A percentile compares a stretch with the other conserved stretches of the same genome.
These are phyloP conservation scores for Cyprinodon brontotheroides DNA, from an alignment of 2,113 vertebrate species.

Conservation along the genomic window DNA sequence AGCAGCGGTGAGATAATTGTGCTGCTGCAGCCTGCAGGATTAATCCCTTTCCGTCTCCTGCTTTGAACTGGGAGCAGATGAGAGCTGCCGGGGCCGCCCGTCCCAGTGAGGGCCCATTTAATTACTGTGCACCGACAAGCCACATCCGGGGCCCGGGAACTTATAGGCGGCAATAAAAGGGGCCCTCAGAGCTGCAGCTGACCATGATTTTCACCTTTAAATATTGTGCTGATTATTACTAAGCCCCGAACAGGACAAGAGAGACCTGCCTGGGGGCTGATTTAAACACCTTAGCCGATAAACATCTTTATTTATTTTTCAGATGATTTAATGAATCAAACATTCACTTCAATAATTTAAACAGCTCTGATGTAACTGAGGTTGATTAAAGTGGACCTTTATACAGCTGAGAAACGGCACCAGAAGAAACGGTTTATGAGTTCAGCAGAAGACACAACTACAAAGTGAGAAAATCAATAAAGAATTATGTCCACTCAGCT, in stretches of 20 bases:
- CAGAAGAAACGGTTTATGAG: too few relatives aligned
- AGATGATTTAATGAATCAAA: not conserved
- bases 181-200: not conserved
- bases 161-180: not conserved
- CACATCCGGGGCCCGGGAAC: not conserved
- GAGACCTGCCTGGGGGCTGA: not conserved
- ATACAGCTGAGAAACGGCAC: too few relatives aligned
- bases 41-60: slow-evolving; percentile 43
- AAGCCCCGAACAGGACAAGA: not conserved
- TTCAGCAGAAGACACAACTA: too few relatives aligned
- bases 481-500: too few relatives aligned
- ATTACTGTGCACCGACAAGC: slow-evolving; percentile 33
- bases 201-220: not conserved
- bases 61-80: slow-evolving; percentile 50
- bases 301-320: not conserved
- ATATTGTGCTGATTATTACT: not conserved
- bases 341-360: not conserved
- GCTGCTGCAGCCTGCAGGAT: slow-evolving; percentile 79
- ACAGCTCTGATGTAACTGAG: too few relatives aligned
- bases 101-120: slow-evolving; percentile 37
- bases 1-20: slow-evolving; percentile 63
- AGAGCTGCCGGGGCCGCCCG: slow-evolving; percentile 29
- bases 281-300: not conserved
- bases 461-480: too few relatives aligned
- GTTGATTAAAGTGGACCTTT: too few relatives aligned